Percentiles rank a stretch among this genome's conserved stretches.
Evolutionary conservation across 2,113 vertebrate species (phyloP).

Genomic region (Chloropsis cyanopogon): DNA sequence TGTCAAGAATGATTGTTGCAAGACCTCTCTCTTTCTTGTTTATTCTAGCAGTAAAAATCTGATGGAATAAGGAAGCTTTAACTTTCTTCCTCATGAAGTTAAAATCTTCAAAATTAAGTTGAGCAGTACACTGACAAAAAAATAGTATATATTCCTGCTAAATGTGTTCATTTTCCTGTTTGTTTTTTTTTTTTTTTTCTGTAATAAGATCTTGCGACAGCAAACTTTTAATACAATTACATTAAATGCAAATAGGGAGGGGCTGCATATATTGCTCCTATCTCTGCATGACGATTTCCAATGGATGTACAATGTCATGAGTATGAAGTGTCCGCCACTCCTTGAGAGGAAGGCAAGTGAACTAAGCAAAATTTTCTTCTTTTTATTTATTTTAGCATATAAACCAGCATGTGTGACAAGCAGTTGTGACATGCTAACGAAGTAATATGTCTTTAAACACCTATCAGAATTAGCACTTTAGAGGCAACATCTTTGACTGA

Average conservation of each 20-base stretch:
- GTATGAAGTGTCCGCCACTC: neutral
- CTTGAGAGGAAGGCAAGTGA: neutral
- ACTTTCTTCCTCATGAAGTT: neutral
- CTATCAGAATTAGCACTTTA: neutral
- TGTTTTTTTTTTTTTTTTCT: neutral
- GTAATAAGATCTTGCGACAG: neutral
- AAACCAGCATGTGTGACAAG: neutral
- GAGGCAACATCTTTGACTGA: neutral
- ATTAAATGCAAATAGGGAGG: neutral
- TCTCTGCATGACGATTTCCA: neutral
- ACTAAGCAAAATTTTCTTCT: neutral
- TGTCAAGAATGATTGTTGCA: neutral
- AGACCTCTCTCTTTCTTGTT: neutral
- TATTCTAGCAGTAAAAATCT: neutral
- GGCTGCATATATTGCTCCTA: neutral
- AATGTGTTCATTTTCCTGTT: neutral
- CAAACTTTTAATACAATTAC: neutral
- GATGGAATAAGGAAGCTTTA: neutral
- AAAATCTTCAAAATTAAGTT: neutral
- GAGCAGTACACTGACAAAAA: neutral
- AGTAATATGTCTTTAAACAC: neutral
- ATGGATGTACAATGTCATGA: neutral
- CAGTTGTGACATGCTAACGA: neutral
- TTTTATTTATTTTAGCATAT: neutral
- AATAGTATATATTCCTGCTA: neutral